Conservation (phyloP, 2,797 vertebrate species). For the Sebastes taczanowskii region DNA sequence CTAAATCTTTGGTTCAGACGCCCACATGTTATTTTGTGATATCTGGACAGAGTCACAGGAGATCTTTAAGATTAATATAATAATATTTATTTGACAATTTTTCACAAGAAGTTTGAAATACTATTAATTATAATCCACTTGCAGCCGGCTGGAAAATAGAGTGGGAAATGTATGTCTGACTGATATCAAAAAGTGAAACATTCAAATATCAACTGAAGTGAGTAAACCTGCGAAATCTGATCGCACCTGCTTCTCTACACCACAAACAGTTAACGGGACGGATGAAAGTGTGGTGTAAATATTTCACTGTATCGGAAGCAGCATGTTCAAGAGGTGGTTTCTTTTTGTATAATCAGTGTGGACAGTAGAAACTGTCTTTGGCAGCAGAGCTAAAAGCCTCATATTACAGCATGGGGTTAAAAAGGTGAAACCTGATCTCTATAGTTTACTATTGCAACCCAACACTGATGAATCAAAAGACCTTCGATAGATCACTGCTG, state of each 20-base stretch:
- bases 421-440: constrained; percentile 7
- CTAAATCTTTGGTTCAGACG: neutral
- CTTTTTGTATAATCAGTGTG: neutral
- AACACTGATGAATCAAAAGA: neutral
- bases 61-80: neutral
- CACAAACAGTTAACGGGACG: neutral
- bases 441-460: neutral
- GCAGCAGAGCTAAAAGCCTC: neutral
- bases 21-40: neutral
- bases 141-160: neutral
- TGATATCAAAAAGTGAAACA: neutral
- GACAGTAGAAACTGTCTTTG: neutral
- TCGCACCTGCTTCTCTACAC: constrained; percentile 2
- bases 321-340: neutral
- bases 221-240: neutral
- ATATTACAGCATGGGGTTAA: neutral
- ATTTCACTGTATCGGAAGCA: constrained; percentile 2
- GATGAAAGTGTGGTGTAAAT: constrained; percentile 3
- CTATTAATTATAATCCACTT: constrained; percentile 10
- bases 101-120: neutral
- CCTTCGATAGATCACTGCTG: neutral
- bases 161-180: neutral
- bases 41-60: neutral
- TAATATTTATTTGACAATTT: neutral
- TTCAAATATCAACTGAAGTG: neutral